Conservation (phyloP, 1,140 invertebrate species). For the Penaeus indicus region DNA sequence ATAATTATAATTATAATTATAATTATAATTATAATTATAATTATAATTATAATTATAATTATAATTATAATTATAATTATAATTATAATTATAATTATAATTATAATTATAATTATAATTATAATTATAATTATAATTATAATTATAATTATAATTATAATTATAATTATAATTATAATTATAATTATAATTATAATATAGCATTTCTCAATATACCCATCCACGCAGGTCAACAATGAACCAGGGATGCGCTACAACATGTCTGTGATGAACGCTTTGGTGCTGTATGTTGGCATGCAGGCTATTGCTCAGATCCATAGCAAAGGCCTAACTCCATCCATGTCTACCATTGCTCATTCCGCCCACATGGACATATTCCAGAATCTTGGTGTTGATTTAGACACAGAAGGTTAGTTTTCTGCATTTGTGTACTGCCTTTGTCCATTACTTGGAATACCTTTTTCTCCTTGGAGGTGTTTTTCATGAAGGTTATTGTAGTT, state of each 20-base stretch:
- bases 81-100: too few relatives aligned
- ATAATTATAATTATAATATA: not conserved
- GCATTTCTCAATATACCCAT: not conserved
- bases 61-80: too few relatives aligned
- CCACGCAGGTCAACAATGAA: conserved; percentile 79
- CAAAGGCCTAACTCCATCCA: conserved; percentile 91
- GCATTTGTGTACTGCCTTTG: not conserved
- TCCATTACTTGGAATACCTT: not conserved
- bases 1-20: too few relatives aligned
- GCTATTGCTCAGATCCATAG: conserved; percentile 90
- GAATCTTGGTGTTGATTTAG: conserved; percentile 96
- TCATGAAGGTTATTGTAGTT: not conserved
- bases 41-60: too few relatives aligned
- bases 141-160: too few relatives aligned
- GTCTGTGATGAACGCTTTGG: conserved; percentile 95
- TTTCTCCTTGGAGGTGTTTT: too few relatives aligned
- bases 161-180: too few relatives aligned
- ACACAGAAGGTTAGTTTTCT: conserved; percentile 85
- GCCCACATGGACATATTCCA: conserved; percentile 99
- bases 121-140: too few relatives aligned
- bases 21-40: too few relatives aligned
- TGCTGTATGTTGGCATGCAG: conserved; percentile 97
- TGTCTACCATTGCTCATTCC: conserved; percentile 96
- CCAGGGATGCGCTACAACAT: conserved; percentile 95
- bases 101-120: too few relatives aligned